Percentiles rank a stretch among this genome's conserved stretches.
Conservation (phyloP, 2,797 vertebrate species). For the Lutjanus argentimaculatus region DNA sequence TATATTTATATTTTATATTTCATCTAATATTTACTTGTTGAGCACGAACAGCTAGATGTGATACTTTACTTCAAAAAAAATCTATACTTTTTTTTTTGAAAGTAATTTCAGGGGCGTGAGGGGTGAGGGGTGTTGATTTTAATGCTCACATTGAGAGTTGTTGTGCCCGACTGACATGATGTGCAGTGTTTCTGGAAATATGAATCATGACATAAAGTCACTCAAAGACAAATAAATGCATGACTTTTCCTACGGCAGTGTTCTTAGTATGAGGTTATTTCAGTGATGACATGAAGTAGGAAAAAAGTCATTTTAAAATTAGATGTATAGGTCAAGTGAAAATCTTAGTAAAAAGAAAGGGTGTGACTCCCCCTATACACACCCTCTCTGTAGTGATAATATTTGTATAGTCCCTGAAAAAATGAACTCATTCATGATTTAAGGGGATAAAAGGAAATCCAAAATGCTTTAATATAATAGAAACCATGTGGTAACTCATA, state of each 20-base stretch:
- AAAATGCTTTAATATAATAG: constrained; percentile 34
- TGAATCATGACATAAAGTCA: too few relatives aligned
- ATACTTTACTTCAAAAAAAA: too few relatives aligned
- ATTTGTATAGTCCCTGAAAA: background rate
- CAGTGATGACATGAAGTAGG: background rate
- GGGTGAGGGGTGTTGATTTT: too few relatives aligned
- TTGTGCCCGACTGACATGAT: too few relatives aligned
- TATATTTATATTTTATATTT: too few relatives aligned
- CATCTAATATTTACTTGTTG: too few relatives aligned
- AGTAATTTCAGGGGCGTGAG: too few relatives aligned
- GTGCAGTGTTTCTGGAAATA: too few relatives aligned
- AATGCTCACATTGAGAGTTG: too few relatives aligned
- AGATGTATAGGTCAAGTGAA: background rate
- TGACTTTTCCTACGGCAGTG: background rate
- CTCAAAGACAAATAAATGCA: too few relatives aligned
- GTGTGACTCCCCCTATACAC: background rate
- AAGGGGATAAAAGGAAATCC: constrained; percentile 17
- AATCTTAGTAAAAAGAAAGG: background rate
- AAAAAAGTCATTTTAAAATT: background rate
- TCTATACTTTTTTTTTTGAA: too few relatives aligned
- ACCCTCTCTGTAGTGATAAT: background rate
- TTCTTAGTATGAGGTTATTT: background rate
- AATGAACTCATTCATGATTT: constrained; percentile 20
- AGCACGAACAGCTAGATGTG: too few relatives aligned
- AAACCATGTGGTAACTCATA: constrained; percentile 4